phyloP scores from a whole-genome alignment of 23 tunicate genomes.

The Botrylloides violaceus region DNA sequence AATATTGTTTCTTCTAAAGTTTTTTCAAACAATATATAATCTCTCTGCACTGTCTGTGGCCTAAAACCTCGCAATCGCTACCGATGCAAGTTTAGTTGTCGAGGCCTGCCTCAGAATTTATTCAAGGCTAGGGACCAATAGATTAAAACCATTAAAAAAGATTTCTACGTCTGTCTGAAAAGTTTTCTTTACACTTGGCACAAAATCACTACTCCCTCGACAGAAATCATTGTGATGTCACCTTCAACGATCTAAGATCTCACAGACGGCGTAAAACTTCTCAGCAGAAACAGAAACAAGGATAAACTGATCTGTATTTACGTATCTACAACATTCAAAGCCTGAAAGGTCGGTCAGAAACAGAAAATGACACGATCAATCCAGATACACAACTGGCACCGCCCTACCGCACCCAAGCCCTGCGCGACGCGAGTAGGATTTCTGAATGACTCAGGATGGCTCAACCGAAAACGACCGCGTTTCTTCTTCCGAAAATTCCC shows the following conservation, averaged over 20 bases:
- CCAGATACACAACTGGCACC: neutral
- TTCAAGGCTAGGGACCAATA: neutral
- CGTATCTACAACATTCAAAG: too few relatives aligned
- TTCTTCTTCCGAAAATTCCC: neutral
- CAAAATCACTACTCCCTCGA: neutral
- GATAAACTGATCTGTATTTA: too few relatives aligned
- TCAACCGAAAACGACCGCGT: conserved; percentile 1
- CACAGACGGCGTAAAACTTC: too few relatives aligned
- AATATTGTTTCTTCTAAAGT: too few relatives aligned
- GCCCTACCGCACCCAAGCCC: neutral
- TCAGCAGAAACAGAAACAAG: too few relatives aligned
- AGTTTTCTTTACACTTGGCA: too few relatives aligned
- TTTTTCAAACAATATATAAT: too few relatives aligned
- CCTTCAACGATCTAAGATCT: too few relatives aligned
- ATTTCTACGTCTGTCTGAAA: too few relatives aligned
- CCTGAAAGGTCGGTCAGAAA: neutral
- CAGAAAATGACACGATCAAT: neutral
- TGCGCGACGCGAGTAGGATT: neutral
- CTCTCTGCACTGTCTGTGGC: too few relatives aligned
- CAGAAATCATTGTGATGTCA: neutral
- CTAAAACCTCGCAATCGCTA: too few relatives aligned
- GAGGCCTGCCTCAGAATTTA: neutral
- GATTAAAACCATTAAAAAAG: too few relatives aligned
- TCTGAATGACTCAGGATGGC: neutral
- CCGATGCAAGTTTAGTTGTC: neutral